Conservation (phyloP, 1,140 invertebrate species). For the Tetraneura akinire region DNA sequence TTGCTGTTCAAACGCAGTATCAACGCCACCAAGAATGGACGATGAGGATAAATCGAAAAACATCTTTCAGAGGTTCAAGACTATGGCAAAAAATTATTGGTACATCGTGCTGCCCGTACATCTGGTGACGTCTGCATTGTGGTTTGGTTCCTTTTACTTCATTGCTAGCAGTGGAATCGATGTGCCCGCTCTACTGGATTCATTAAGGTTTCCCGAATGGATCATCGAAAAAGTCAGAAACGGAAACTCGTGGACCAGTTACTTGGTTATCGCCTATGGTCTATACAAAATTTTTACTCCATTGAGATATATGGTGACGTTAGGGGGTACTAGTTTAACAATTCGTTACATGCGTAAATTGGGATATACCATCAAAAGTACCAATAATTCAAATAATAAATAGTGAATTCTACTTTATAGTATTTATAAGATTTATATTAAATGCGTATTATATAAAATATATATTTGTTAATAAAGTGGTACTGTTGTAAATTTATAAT, state of each 20-base stretch:
- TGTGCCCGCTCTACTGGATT: slow-evolving; percentile 75
- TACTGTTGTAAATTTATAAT: slow-evolving; percentile 4
- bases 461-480: background rate
- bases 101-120: slow-evolving; percentile 90
- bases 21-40: background rate
- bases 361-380: background rate
- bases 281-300: slow-evolving; percentile 91
- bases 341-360: slow-evolving; percentile 11
- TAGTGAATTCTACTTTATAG: background rate
- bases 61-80: slow-evolving; percentile 82
- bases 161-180: slow-evolving; percentile 76
- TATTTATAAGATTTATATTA: slow-evolving; percentile 5
- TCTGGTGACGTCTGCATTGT: slow-evolving; percentile 78
- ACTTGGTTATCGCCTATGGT: slow-evolving; percentile 83
- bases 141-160: slow-evolving; percentile 80
- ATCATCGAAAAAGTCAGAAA: slow-evolving; percentile 73
- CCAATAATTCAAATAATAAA: background rate
- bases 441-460: no score
- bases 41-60: slow-evolving; percentile 61
- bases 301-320: slow-evolving; percentile 83
- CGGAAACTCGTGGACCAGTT: slow-evolving; percentile 72
- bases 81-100: slow-evolving; percentile 92
- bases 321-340: slow-evolving; percentile 65
- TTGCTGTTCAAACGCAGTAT: no score
- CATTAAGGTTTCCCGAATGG: slow-evolving; percentile 72